Evolutionary conservation across 1,140 invertebrate genomes (phyloP).

Genomic region (Drosophila fuyamai): DNA sequence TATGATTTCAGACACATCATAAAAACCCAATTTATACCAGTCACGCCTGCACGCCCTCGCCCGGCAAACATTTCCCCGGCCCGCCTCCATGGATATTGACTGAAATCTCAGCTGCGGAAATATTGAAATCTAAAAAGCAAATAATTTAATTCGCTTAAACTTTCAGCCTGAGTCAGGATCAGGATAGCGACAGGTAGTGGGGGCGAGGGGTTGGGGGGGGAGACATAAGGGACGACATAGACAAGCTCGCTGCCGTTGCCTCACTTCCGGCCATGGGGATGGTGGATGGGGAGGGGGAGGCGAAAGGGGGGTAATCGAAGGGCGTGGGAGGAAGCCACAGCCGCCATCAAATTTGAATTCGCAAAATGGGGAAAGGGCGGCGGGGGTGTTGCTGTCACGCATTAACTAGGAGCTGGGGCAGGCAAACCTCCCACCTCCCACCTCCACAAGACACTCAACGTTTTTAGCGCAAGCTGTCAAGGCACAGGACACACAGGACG

Average conservation of each 20-base stretch:
- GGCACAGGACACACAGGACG: slow-evolving; percentile 34
- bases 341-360: slow-evolving; percentile 81
- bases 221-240: slow-evolving; percentile 57
- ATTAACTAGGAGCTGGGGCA: slow-evolving; percentile 61
- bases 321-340: slow-evolving; percentile 52
- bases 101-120: slow-evolving; percentile 80
- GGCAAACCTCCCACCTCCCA: slow-evolving; percentile 33
- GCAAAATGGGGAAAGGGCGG: slow-evolving; percentile 7
- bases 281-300: slow-evolving; percentile 18
- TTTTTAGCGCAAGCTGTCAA: slow-evolving; percentile 76
- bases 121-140: slow-evolving; percentile 83
- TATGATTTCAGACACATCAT: slow-evolving; percentile 62
- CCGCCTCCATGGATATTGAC: slow-evolving; percentile 58
- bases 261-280: slow-evolving; percentile 52
- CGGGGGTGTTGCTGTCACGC: slow-evolving; percentile 63
- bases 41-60: slow-evolving; percentile 26
- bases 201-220: not conserved
- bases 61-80: slow-evolving; percentile 4
- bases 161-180: slow-evolving; percentile 47
- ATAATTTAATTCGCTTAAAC: slow-evolving; percentile 83
- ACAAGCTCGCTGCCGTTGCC: slow-evolving; percentile 65
- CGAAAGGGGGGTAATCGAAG: slow-evolving; percentile 15
- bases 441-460: slow-evolving; percentile 61
- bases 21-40: slow-evolving; percentile 57
- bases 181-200: slow-evolving; percentile 13